phyloP scores from a whole-genome alignment of 2,797 vertebrate species.

The Trachops cirrhosus region DNA sequence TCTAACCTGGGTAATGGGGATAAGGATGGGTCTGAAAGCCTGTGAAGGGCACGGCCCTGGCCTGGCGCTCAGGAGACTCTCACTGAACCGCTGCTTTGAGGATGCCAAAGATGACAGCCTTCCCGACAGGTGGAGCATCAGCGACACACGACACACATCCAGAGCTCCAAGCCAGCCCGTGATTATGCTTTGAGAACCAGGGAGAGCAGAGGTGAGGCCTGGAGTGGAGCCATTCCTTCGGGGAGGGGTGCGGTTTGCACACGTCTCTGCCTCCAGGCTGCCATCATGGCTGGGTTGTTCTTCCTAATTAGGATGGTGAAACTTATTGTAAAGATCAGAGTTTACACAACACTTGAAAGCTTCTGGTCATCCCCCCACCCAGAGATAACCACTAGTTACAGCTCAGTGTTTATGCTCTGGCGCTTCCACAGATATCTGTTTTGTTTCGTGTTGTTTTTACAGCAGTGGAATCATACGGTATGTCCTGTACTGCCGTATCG shows the following conservation, averaged over 20 bases:
- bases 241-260: not conserved
- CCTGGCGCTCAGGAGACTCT: not conserved
- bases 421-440: not conserved
- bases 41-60: fast-evolving
- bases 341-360: not conserved
- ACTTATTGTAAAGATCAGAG: not conserved
- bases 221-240: not conserved
- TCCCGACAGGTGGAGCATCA: not conserved
- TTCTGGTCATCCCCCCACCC: not conserved
- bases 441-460: not conserved
- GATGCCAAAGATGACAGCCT: not conserved
- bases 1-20: not conserved
- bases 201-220: not conserved
- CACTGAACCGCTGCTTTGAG: not conserved
- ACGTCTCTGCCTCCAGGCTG: not conserved
- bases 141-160: fast-evolving
- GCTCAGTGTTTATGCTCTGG: not conserved
- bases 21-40: not conserved
- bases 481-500: not conserved
- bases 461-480: not conserved
- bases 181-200: not conserved
- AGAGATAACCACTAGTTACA: not conserved
- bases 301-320: not conserved
- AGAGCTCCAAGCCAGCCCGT: not conserved
- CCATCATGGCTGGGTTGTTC: not conserved